Evolutionary conservation across 2,113 vertebrate genomes (phyloP).

Genomic region (Aphelocoma coerulescens): DNA sequence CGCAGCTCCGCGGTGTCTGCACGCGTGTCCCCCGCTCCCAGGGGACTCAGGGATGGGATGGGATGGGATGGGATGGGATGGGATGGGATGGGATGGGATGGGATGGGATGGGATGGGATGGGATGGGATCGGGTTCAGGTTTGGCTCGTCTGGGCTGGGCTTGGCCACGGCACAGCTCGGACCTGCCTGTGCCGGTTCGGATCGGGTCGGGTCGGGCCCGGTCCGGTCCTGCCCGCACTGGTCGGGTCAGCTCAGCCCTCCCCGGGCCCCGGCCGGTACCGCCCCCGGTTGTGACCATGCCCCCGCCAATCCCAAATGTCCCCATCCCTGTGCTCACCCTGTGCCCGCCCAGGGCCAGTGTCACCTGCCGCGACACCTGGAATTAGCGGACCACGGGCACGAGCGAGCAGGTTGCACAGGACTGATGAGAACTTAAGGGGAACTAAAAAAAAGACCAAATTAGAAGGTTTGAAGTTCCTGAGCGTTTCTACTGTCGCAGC

Average conservation of each 20-base stretch:
- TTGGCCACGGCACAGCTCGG: not conserved
- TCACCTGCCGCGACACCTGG: not conserved
- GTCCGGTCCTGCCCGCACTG: not conserved
- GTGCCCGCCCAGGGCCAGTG: not conserved
- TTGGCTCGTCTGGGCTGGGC: not conserved
- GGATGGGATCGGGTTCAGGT: no score
- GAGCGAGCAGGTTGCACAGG: not conserved
- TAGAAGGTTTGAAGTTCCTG: not conserved
- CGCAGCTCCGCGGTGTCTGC: not conserved
- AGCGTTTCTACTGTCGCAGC: not conserved
- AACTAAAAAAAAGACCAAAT: not conserved
- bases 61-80: not conserved
- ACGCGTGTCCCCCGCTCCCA: rapidly evolving
- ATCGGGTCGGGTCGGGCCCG: no score
- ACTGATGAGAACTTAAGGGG: not conserved
- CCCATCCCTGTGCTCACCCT: not conserved
- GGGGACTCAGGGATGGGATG: not conserved
- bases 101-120: not conserved
- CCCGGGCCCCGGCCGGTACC: not conserved
- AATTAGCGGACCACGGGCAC: not conserved
- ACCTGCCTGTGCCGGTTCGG: no score
- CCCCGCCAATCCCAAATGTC: not conserved
- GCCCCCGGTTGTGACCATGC: not conserved
- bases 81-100: not conserved
- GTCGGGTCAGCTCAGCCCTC: not conserved